These are phyloP conservation scores for Epinotia brunnichana DNA, from an alignment of 2,888 invertebrate genomes.

Conservation along the genomic window DNA sequence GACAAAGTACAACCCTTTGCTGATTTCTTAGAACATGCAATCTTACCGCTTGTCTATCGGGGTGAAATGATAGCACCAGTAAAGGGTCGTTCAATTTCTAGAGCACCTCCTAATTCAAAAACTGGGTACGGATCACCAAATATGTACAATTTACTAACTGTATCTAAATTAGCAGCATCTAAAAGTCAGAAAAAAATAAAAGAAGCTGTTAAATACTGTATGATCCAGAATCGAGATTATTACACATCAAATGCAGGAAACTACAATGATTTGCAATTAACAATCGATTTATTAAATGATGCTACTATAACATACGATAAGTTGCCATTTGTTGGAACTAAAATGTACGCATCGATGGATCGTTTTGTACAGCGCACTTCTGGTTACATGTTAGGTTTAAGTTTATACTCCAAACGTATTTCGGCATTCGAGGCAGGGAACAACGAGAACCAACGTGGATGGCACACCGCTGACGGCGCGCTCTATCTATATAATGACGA, in stretches of 20 bases:
- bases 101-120: background rate
- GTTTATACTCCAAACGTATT: conserved; percentile 11
- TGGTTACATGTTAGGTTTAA: conserved; percentile 4
- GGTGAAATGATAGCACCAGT: conserved; percentile 17
- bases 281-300: conserved; percentile 9
- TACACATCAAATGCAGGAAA: background rate
- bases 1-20: background rate
- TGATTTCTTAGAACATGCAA: background rate
- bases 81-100: conserved; percentile 2
- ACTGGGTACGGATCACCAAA: background rate
- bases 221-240: background rate
- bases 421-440: conserved; percentile 13
- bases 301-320: background rate
- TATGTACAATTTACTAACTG: conserved; percentile 5
- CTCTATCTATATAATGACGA: conserved; percentile 15
- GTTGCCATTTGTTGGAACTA: conserved; percentile 5
- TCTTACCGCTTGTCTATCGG: conserved; percentile 14
- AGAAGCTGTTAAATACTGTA: conserved; percentile 8
- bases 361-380: conserved; percentile 1
- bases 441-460: conserved; percentile 9
- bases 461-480: conserved; percentile 18
- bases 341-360: conserved; percentile 18
- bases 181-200: conserved; percentile 2
- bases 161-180: background rate
- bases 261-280: background rate